Base-by-base conservation (phyloP, 2,113 vertebrate genomes). In the Myrmecobius fasciatus region DNA sequence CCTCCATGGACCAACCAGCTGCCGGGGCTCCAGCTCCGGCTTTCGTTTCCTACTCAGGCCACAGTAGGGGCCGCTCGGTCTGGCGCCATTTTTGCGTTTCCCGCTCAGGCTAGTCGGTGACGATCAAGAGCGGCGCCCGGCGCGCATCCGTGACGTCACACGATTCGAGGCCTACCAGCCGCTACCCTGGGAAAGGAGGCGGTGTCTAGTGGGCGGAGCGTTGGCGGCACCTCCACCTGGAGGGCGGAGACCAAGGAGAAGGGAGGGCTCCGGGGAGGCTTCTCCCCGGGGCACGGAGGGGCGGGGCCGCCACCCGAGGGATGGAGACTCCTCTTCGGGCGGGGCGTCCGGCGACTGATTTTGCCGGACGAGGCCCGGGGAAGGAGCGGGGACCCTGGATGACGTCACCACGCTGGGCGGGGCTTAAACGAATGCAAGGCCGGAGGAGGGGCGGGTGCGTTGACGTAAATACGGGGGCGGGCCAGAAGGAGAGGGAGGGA, bases 1-100 rank as follows among this genome's bases (percentile, higher is more conserved):
- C 98, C 88, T 99, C 99, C 99, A 99, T 99, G 93, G 92, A 94
- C 53, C 17, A 89, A 51, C 51, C 53, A 52, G 56, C 14, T 43
- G 91, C 53, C 31, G 28, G 25, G 24, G 47, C 90, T 53, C 89
- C 89, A 17, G 5, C 91, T 46, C 25, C 89, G 22, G 91, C 52
- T 5, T 92, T 3, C 36, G 53, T 89, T 91, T 89, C 53, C 26
- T 24, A 0, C 43, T 98, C 94, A 97, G 94, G 95, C 91, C 49
- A 8, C 67, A 20, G 67, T 0, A 43, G 4, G 2, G 67, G 95
- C 94, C 51, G 25, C 94, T 2, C 1, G 1, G 20, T 67, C 93
- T 96, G 95, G 96, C 96, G 97, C 97, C 98, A 98, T 98, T 98
- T 95, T 98, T 97, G 67, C 94, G 88, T 96, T 96, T 97, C 98